Evolutionary conservation across 2,888 invertebrate species (phyloP).

Genomic region (Amorpha juglandis): DNA sequence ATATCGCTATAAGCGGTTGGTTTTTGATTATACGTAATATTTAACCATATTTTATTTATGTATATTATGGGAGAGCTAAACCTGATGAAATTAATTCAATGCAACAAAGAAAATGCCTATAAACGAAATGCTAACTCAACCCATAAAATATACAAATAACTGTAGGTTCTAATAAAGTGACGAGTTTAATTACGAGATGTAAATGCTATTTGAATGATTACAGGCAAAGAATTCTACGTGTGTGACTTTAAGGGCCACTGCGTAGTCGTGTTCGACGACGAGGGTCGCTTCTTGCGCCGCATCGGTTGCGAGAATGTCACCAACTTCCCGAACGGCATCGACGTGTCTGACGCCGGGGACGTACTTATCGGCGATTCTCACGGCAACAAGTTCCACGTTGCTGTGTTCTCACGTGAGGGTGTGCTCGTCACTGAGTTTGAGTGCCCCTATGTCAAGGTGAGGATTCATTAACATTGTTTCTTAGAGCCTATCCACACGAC

Average conservation of each 20-base stretch:
- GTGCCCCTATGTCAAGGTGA: constrained; percentile 98
- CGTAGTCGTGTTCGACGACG: constrained; percentile 97
- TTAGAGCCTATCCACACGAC: no score
- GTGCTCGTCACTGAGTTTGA: constrained; percentile 95
- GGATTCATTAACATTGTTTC: not conserved
- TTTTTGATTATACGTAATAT: constrained; percentile 27
- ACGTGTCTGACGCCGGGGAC: constrained; percentile 98
- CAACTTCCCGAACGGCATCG: constrained; percentile 98
- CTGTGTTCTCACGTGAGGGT: constrained; percentile 96
- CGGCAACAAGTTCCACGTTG: constrained; percentile 98
- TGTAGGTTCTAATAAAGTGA: no score
- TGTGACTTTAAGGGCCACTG: constrained; percentile 99
- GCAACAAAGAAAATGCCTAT: no score
- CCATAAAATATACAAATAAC: no score
- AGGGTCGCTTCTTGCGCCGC: constrained; percentile 94
- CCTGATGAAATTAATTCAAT: no score
- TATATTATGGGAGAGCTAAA: not conserved
- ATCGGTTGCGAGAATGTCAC: constrained; percentile 98
- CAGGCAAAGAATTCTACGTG: constrained; percentile 96
- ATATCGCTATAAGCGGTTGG: constrained; percentile 96
- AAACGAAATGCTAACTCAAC: not conserved
- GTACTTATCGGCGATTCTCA: constrained; percentile 98
- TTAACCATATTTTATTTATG: not conserved
- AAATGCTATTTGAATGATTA: constrained; percentile 33
- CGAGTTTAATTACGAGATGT: not conserved